Evolutionary conservation across 2,888 invertebrate species (phyloP), one percentile per base, ranked within the genome.

Genomic region (Neria commutata): DNA sequence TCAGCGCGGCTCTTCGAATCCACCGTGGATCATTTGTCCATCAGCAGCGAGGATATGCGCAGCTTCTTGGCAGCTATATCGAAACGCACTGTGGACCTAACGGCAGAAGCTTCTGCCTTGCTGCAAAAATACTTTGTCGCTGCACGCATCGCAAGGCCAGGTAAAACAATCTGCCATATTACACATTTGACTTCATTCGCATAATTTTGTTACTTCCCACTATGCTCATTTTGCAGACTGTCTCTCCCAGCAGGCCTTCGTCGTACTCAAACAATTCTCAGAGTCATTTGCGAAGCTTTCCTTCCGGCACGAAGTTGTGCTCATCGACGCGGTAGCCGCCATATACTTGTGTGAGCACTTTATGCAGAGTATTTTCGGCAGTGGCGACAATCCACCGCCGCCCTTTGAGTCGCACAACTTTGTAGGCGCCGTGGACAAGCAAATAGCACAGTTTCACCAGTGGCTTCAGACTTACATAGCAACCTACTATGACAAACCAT

Each of bases 81-180:
- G 4, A 75, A 73, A 49, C 67, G 71, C 1, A 60, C 70, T 45
- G 69, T 76, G 0, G 58, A 66, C 11, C 65, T 80, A 2, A 67
- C 72, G 0, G 21, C 63, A 3, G 71, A 74, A 17, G 84, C 84
- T 0, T 68, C 74, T 5, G 64, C 73, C 14, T 67, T 85, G 56
- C 71, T 85, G 14, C 78, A 80, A 58, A 79, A 81, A 54, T 85
- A 85, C 67, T 85, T 82, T 69, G 80, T 83, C 0, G 78, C 81
- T 10, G 78, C 81, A 10, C 75, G 84, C 50, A 70, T 73, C 26
- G 71, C 77, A 19, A 74, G 83, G 42, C 77, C 82, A 19, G 79
- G 83, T 80, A 60, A 60, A 60, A 62, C 49, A 26, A 37, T 5
- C 8, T 6, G 29, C 29, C 11, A 8, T 11, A 29, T 29, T 29